phyloP scores from a whole-genome alignment of 1,140 invertebrate genomes.

The Himalopsyche phryganea region DNA sequence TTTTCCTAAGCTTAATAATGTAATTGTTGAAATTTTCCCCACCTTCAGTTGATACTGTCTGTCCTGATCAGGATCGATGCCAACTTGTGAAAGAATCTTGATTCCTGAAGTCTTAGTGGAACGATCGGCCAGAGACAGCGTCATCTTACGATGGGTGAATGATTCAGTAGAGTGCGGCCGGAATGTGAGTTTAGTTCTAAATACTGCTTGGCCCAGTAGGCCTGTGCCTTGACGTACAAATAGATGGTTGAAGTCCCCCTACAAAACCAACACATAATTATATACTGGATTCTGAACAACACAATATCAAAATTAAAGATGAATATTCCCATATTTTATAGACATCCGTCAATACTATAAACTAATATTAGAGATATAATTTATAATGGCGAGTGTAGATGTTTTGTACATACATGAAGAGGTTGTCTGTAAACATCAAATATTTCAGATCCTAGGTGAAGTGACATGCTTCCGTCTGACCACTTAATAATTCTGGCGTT shows the following conservation, averaged over 20 bases:
- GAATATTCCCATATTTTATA: too few relatives aligned
- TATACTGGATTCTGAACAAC: too few relatives aligned
- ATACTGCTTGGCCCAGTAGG: conserved; percentile 95
- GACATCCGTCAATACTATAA: too few relatives aligned
- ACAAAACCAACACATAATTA: conserved; percentile 36
- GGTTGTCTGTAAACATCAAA: conserved; percentile 97
- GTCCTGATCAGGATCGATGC: conserved; percentile 89
- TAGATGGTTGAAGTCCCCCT: conserved; percentile 91
- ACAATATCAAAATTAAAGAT: too few relatives aligned
- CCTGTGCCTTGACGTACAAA: conserved; percentile 97
- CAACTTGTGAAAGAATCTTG: conserved; percentile 92
- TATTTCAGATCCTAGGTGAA: conserved; percentile 95
- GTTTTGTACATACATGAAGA: conserved; percentile 62
- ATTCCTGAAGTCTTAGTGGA: conserved; percentile 96
- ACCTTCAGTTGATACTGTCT: conserved; percentile 87
- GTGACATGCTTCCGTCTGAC: conserved; percentile 97
- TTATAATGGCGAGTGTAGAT: too few relatives aligned
- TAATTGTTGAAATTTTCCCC: conserved; percentile 12
- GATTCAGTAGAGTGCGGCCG: conserved; percentile 96
- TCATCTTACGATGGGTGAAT: conserved; percentile 98
- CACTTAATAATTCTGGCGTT: conserved; percentile 94
- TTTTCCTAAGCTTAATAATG: too few relatives aligned
- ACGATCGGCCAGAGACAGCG: conserved; percentile 92
- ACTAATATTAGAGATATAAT: too few relatives aligned
- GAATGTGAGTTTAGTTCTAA: conserved; percentile 94